Evolutionary conservation across 1,140 invertebrate genomes (phyloP).

Genomic region (Temnothorax curvispinosus): DNA sequence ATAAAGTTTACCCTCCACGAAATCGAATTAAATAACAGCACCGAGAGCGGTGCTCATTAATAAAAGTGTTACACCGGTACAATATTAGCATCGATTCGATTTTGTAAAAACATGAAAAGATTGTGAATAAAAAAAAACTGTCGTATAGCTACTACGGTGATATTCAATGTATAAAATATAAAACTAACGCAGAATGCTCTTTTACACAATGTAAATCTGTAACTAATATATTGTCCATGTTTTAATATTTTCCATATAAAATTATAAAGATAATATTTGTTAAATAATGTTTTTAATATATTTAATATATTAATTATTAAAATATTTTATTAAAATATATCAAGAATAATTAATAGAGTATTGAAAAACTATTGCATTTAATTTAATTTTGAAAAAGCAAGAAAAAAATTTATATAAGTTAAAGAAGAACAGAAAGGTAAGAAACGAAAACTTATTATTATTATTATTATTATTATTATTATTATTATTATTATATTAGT

Average conservation of each 20-base stretch:
- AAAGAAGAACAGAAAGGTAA: no score
- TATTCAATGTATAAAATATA: neutral
- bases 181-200: neutral
- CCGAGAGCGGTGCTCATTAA: neutral
- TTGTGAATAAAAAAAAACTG: neutral
- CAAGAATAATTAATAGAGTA: neutral
- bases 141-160: no score
- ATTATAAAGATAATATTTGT: neutral
- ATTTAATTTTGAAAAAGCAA: neutral
- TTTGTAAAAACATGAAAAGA: neutral
- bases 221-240: neutral
- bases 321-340: neutral
- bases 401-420: no score
- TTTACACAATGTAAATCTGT: neutral
- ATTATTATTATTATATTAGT: neutral
- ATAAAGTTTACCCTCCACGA: neutral
- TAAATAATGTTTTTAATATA: neutral
- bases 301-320: slow-evolving; percentile 1
- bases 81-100: neutral
- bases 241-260: neutral
- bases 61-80: neutral
- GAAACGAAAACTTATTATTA: no score
- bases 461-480: neutral
- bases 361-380: neutral
- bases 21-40: slow-evolving; percentile 44